Evolutionary conservation across 2,113 vertebrate species (phyloP).

Genomic region (Chlorodrepanis virens): DNA sequence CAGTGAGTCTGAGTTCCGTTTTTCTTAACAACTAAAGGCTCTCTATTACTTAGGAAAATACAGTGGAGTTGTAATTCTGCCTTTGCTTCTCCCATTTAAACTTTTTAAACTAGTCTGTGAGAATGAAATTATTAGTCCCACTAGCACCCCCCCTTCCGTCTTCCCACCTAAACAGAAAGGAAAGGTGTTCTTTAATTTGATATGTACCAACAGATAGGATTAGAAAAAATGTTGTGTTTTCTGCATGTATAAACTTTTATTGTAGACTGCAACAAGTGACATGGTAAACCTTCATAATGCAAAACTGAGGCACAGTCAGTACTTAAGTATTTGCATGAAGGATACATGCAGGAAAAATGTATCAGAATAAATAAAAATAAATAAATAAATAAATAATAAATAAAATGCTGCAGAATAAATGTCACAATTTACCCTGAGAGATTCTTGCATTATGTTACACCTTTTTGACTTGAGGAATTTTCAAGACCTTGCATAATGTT

Average conservation of each 20-base stretch:
- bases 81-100: background rate
- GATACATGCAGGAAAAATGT: background rate
- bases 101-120: background rate
- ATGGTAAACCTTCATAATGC: background rate
- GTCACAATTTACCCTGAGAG: background rate
- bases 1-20: constrained; percentile 74
- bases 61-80: background rate
- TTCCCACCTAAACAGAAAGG: background rate
- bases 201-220: background rate
- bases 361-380: too few species aligned
- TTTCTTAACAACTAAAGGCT: background rate
- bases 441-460: background rate
- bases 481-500: background rate
- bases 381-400: too few species aligned
- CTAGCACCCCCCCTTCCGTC: too few species aligned
- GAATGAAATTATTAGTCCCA: background rate
- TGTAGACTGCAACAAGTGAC: background rate
- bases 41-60: background rate
- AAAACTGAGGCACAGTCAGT: background rate
- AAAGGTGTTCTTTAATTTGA: background rate
- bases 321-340: background rate
- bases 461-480: background rate
- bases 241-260: background rate
- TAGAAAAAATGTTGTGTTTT: background rate
- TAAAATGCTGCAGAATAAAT: background rate